phyloP scores from a whole-genome alignment of 2,888 invertebrate species.

The Carcina quercana region DNA sequence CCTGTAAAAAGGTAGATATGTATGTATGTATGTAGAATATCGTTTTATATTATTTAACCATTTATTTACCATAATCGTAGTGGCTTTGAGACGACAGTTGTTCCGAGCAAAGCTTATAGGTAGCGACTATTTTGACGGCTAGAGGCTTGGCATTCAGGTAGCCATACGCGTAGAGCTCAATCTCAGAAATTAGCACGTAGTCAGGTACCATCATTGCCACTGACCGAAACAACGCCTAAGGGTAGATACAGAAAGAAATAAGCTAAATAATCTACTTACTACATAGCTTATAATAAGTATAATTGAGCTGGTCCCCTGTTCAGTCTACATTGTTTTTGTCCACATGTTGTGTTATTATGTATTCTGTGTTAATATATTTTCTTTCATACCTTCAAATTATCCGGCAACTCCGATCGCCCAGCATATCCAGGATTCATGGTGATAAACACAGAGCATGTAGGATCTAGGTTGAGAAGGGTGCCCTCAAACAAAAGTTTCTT shows the following conservation, averaged over 20 bases:
- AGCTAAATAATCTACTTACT: too few species aligned
- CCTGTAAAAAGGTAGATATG: slow-evolving; percentile 45
- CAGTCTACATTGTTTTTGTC: too few species aligned
- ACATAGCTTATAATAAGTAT: too few species aligned
- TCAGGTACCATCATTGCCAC: slow-evolving; percentile 99
- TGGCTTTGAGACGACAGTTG: slow-evolving; percentile 95
- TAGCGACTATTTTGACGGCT: slow-evolving; percentile 95
- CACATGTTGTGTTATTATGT: too few species aligned
- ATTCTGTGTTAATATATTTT: too few species aligned
- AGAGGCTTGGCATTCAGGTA: slow-evolving; percentile 91
- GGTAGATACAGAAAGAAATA: too few species aligned
- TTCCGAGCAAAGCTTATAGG: slow-evolving; percentile 94
- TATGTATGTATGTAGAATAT: slow-evolving; percentile 4
- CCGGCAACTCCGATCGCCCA: slow-evolving; percentile 93
- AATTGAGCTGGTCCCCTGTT: too few species aligned
- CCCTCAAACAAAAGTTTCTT: slow-evolving; percentile 91
- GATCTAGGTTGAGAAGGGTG: slow-evolving; percentile 87
- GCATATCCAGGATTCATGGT: slow-evolving; percentile 98
- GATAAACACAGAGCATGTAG: slow-evolving; percentile 93
- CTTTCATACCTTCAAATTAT: slow-evolving; percentile 89
- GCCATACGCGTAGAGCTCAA: slow-evolving; percentile 94
- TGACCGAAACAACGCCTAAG: slow-evolving; percentile 89
- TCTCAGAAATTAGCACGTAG: slow-evolving; percentile 95
- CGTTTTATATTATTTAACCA: not conserved
- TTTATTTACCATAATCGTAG: slow-evolving; percentile 94